Evolutionary conservation across 2,797 vertebrate genomes (phyloP).

Genomic region (Pseudopleuronectes americanus): DNA sequence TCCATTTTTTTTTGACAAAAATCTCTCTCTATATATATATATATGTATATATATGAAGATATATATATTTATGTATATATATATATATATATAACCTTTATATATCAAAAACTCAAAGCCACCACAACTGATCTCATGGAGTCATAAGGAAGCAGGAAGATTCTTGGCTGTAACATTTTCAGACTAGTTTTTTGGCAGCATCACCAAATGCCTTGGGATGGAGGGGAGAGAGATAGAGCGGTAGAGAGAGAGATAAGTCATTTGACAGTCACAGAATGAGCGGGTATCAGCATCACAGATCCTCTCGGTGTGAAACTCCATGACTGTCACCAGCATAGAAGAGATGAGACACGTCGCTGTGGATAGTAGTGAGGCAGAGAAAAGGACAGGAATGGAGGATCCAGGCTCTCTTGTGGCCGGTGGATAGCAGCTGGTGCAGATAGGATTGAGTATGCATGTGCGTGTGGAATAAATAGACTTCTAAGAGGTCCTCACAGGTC

Average conservation of each 20-base stretch:
- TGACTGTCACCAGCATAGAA: constrained; percentile 56
- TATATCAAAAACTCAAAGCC: constrained; percentile 25
- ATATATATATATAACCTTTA: not conserved
- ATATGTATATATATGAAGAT: too few relatives aligned
- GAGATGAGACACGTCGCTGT: constrained; percentile 52
- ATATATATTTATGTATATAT: too few relatives aligned
- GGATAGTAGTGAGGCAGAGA: constrained; percentile 56
- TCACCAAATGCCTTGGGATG: constrained; percentile 34
- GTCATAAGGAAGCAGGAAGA: constrained; percentile 48
- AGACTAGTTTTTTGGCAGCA: constrained; percentile 65
- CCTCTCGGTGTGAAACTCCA: constrained; percentile 62
- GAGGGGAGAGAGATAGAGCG: constrained; percentile 17
- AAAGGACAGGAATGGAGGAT: constrained; percentile 51
- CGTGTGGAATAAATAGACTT: constrained; percentile 36
- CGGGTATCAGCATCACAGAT: constrained; percentile 70
- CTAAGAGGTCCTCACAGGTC: constrained; percentile 5
- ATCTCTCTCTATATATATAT: too few relatives aligned
- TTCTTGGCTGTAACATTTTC: constrained; percentile 57
- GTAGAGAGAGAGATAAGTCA: constrained; percentile 40
- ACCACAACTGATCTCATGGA: constrained; percentile 39
- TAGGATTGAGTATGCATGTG: constrained; percentile 19
- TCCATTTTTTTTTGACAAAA: too few relatives aligned
- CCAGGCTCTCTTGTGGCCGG: constrained; percentile 39
- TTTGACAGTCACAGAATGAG: constrained; percentile 69
- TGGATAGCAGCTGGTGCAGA: constrained; percentile 26